Base-by-base conservation (phyloP, 2,888 invertebrate genomes). In the Drosophila longiperda region DNA sequence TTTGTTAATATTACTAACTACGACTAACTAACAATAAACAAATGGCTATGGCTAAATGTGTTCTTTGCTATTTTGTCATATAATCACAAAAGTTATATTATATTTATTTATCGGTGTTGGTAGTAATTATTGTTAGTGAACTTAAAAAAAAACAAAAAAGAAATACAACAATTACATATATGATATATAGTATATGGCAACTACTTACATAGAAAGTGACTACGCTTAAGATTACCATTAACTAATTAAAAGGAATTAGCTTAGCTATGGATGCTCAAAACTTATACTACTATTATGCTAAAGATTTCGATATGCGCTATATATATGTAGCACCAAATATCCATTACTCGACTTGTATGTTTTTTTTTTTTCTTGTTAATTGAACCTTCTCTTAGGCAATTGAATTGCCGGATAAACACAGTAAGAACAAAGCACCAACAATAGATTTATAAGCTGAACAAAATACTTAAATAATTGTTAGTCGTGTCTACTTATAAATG, bases 401-500 rank as follows among this genome's bases (percentile, higher is more conserved):
- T 60, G 67, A 82, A 85, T 87, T 91, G 87, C 82, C 89, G 84
- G 53, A 50, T 38, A 70, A 83, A 87, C 91, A 91, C 86, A 87
- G 91, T 91, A 91, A 91, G 91, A 91, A 83, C 88, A 87, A 91
- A 91, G 91, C 91, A 91, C 91, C 91, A 91, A 91, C 89, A 90
- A 89, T 91, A 91, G 81, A 82, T 75, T 71, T 82, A 69, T 90
- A 90, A 90, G 90, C 80, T 68, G 69, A 78, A 68, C 62, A 68
- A 68, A 63, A 68, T 54, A 69, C 75, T 84, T 73, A 66, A 66
- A 34, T 67, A 73, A 74, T 68, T 72, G 66, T 73, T 82, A 81
- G 79, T 73, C 65, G 73, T 77, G 64, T 74, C 65, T 78, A 50
- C 66, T n/a, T 40, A 26, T 29, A 29, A 26, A 50, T 50, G 66